These are phyloP conservation scores for Theocolax elegans DNA, from an alignment of 1,140 invertebrate genomes.

Conservation along the genomic window DNA sequence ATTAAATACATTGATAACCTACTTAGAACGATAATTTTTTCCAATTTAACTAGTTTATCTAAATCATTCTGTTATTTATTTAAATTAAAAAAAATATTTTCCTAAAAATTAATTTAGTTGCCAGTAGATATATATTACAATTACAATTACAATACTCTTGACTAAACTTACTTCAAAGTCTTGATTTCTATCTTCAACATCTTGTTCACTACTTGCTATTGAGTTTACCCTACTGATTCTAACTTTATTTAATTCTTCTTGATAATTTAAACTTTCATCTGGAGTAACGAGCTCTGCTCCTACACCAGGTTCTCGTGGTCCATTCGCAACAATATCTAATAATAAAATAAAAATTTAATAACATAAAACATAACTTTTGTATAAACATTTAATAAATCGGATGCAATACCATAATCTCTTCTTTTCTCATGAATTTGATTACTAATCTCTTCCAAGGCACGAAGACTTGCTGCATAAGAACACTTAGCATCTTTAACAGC, in stretches of 20 bases:
- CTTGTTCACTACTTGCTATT: constrained; percentile 52
- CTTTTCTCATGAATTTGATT: constrained; percentile 87
- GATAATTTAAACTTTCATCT: constrained; percentile 59
- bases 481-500: constrained; percentile 83
- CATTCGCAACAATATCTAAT: constrained; percentile 63
- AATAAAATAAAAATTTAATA: constrained; percentile 34
- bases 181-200: constrained; percentile 51
- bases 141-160: too few relatives aligned
- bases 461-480: constrained; percentile 85
- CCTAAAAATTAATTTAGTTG: too few relatives aligned
- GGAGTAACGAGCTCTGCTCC: constrained; percentile 81
- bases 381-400: constrained; percentile 19
- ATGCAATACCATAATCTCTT: constrained; percentile 67
- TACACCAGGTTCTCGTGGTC: constrained; percentile 88
- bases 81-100: too few relatives aligned
- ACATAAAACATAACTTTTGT: constrained; percentile 11
- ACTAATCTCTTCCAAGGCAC: constrained; percentile 89
- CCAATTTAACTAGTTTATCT: too few relatives aligned
- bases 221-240: constrained; percentile 53
- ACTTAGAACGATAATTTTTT: too few relatives aligned
- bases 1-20: not conserved
- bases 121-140: too few relatives aligned
- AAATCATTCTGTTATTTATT: too few relatives aligned
- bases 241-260: constrained; percentile 54
- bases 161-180: constrained; percentile 54